phyloP scores from a whole-genome alignment of 1,140 invertebrate genomes.

The Drosophila melanica region DNA sequence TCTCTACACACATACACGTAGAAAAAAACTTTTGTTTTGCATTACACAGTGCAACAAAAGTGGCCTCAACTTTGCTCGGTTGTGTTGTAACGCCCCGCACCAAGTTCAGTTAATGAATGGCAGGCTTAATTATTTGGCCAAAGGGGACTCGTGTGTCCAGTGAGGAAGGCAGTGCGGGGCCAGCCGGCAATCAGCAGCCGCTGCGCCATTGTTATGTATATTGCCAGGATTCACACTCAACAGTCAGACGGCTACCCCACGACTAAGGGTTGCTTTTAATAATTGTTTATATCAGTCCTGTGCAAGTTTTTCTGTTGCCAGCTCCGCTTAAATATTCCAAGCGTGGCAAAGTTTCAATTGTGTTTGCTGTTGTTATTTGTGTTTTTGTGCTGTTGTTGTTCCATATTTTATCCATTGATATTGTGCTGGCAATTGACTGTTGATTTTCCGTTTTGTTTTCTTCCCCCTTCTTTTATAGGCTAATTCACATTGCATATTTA shows the following conservation, averaged over 20 bases:
- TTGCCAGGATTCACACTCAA: slow-evolving; percentile 8
- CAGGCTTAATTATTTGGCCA: slow-evolving; percentile 61
- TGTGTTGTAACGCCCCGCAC: slow-evolving; percentile 30
- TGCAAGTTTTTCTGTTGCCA: slow-evolving; percentile 59
- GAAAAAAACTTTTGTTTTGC: slow-evolving; percentile 40
- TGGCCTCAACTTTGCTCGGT: slow-evolving; percentile 43
- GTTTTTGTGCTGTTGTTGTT: slow-evolving; percentile 9
- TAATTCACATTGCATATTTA: slow-evolving; percentile 69
- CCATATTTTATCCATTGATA: slow-evolving; percentile 69
- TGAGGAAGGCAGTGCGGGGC: background rate
- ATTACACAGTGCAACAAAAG: slow-evolving; percentile 45
- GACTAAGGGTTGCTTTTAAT: slow-evolving; percentile 71
- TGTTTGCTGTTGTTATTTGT: slow-evolving; percentile 44
- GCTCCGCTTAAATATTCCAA: slow-evolving; percentile 64
- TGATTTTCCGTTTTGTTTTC: slow-evolving; percentile 49
- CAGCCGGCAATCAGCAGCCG: slow-evolving; percentile 36
- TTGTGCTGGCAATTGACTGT: slow-evolving; percentile 57
- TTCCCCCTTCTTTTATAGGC: slow-evolving; percentile 32
- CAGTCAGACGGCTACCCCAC: slow-evolving; percentile 2
- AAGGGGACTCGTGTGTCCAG: slow-evolving; percentile 26
- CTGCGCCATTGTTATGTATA: slow-evolving; percentile 45
- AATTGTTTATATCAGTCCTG: slow-evolving; percentile 74
- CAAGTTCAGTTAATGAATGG: slow-evolving; percentile 68
- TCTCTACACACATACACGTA: background rate
- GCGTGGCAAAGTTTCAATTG: slow-evolving; percentile 67